Percentiles rank a stretch among this genome's conserved stretches.
phyloP scores from a whole-genome alignment of 2,888 invertebrate species.

The Megalurothrips usitatus region DNA sequence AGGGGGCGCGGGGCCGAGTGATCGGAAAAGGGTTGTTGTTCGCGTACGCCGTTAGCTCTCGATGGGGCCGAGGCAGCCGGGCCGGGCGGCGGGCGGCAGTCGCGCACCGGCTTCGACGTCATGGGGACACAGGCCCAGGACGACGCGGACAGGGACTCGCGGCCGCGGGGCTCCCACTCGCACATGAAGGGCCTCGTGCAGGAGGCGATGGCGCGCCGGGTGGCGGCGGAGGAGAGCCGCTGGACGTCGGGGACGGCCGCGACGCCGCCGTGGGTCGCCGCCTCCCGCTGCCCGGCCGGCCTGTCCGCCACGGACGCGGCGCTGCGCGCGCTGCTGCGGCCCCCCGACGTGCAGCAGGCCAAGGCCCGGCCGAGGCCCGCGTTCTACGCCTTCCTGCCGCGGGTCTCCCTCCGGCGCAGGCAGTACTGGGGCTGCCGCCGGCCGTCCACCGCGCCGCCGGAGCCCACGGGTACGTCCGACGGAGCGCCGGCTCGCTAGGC shows the following conservation, averaged over 20 bases:
- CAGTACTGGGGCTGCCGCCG: neutral
- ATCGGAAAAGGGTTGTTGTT: neutral
- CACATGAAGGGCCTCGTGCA: slow-evolving; percentile 11
- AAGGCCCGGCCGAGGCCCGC: neutral
- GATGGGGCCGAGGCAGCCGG: neutral
- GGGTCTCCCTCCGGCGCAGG: neutral
- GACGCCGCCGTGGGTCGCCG: neutral
- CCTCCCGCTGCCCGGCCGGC: neutral
- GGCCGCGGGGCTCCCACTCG: neutral
- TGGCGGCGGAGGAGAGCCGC: neutral
- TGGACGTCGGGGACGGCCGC: neutral
- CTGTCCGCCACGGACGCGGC: neutral
- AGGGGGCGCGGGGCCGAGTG: neutral
- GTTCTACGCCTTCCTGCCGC: neutral
- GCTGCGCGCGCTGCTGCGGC: slow-evolving; percentile 6
- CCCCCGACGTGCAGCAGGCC: neutral
- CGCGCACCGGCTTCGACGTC: neutral
- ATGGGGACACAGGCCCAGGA: neutral
- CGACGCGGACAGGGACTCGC: neutral
- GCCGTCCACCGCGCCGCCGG: neutral
- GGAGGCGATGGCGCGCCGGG: slow-evolving; percentile 5
- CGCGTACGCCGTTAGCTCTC: neutral
- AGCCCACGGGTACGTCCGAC: neutral
- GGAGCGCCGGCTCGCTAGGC: neutral
- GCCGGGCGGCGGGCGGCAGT: neutral